phyloP scores from a whole-genome alignment of 2,888 invertebrate species.

The Heliconius hortense region DNA sequence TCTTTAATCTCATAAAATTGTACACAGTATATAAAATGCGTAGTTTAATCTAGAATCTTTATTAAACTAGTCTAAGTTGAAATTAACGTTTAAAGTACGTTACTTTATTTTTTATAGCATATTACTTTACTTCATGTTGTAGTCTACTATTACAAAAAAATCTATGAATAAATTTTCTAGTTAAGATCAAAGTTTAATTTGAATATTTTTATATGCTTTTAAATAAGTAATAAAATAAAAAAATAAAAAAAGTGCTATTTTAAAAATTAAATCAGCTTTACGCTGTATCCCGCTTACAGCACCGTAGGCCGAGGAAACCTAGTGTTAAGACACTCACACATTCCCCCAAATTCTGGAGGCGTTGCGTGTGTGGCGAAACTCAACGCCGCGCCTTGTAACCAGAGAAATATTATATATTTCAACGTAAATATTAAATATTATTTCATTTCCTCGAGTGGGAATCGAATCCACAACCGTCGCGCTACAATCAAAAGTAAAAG shows the following conservation, averaged over 20 bases:
- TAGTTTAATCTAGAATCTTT: not conserved
- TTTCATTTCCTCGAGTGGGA: too few species aligned
- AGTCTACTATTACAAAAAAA: not conserved
- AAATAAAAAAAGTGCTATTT: too few species aligned
- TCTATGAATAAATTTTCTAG: constrained; percentile 7
- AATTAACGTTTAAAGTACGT: not conserved
- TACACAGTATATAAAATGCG: constrained; percentile 1
- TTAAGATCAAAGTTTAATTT: constrained; percentile 3
- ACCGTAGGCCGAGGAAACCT: too few species aligned
- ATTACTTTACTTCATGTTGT: constrained; percentile 1
- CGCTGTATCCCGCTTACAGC: too few species aligned
- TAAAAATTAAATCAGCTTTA: too few species aligned
- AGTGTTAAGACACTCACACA: too few species aligned
- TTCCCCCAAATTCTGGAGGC: too few species aligned
- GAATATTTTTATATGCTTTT: not conserved
- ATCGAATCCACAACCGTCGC: too few species aligned
- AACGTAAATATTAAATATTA: too few species aligned
- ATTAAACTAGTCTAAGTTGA: constrained; percentile 3
- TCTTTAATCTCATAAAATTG: not conserved
- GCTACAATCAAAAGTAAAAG: not conserved
- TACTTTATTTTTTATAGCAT: constrained; percentile 9
- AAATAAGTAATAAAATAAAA: not conserved
- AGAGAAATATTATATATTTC: too few species aligned
- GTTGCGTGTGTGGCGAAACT: too few species aligned
- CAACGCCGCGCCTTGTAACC: too few species aligned